phyloP scores from a whole-genome alignment of 1,140 invertebrate species.

The Gryllus bimaculatus region DNA sequence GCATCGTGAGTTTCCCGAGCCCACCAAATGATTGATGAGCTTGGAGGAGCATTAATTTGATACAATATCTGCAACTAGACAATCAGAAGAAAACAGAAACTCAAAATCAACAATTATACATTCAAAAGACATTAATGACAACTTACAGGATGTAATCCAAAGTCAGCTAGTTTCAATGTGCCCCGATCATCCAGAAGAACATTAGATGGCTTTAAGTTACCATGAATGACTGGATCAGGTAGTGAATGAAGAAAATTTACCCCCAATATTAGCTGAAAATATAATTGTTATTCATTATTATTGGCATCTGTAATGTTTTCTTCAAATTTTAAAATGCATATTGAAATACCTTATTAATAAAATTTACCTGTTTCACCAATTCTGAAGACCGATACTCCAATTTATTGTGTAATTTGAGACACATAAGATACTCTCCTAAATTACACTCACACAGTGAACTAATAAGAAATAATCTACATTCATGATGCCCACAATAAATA shows the following conservation, averaged over 20 bases:
- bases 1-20: conserved; percentile 30
- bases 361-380: conserved; percentile 6
- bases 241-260: conserved; percentile 32
- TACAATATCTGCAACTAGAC: conserved; percentile 26
- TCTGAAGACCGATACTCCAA: neutral
- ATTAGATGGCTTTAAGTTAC: conserved; percentile 36
- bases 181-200: conserved; percentile 32
- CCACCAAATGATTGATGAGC: conserved; percentile 33
- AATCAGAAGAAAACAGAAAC: neutral
- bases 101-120: neutral
- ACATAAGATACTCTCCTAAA: conserved; percentile 31
- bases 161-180: conserved; percentile 32
- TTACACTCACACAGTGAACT: conserved; percentile 33
- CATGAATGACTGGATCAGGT: conserved; percentile 32
- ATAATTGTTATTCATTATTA: neutral
- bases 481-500: conserved; percentile 28
- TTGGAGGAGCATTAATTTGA: conserved; percentile 28
- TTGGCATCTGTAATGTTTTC: too few relatives aligned
- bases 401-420: conserved; percentile 22
- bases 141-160: conserved; percentile 33
- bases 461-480: conserved; percentile 28
- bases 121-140: neutral
- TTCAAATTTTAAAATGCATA: too few relatives aligned
- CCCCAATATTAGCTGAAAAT: conserved; percentile 29
- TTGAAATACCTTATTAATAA: neutral